A percentile compares a stretch with the other conserved stretches of the same genome.
Evolutionary conservation across 2,888 invertebrate genomes (phyloP).

Genomic region (Cacoxenus indagator): DNA sequence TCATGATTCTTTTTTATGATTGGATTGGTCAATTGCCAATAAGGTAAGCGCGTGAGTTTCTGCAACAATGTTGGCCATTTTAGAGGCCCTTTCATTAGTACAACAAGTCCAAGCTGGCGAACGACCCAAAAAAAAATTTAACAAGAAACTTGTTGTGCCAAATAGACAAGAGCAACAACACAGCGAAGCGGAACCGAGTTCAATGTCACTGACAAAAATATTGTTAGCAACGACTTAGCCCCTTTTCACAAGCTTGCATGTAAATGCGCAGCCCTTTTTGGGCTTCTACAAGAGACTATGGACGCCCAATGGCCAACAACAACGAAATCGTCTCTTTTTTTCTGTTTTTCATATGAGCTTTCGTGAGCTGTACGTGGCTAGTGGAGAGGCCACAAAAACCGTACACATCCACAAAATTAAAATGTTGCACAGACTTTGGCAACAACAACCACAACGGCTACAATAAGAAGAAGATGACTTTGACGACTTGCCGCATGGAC

Average conservation of each 20-base stretch:
- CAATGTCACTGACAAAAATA: constrained; percentile 67
- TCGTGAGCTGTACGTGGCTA: background rate
- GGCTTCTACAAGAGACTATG: constrained; percentile 35
- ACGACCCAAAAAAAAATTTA: background rate
- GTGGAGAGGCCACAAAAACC: constrained; percentile 31
- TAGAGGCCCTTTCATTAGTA: too few relatives aligned
- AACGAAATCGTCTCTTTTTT: background rate
- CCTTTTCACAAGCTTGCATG: constrained; percentile 34
- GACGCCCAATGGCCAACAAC: constrained; percentile 23
- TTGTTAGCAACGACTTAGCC: constrained; percentile 47
- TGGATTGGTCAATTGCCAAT: constrained; percentile 15
- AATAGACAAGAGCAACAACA: constrained; percentile 3
- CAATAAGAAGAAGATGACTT: background rate
- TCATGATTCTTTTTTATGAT: constrained; percentile 51
- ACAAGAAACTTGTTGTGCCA: background rate
- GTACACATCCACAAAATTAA: constrained; percentile 57
- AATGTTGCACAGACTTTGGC: constrained; percentile 58
- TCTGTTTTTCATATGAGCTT: background rate
- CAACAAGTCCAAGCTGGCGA: too few relatives aligned
- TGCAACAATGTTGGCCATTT: constrained; percentile 53
- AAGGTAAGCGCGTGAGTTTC: too few relatives aligned
- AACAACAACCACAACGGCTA: background rate
- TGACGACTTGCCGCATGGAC: background rate
- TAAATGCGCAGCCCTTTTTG: constrained; percentile 21
- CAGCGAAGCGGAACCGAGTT: constrained; percentile 39